A percentile compares a stretch with the other conserved stretches of the same genome.
These are phyloP conservation scores for Apocrypta bakeri DNA, from an alignment of 1,140 invertebrate species.

Conservation along the genomic window DNA sequence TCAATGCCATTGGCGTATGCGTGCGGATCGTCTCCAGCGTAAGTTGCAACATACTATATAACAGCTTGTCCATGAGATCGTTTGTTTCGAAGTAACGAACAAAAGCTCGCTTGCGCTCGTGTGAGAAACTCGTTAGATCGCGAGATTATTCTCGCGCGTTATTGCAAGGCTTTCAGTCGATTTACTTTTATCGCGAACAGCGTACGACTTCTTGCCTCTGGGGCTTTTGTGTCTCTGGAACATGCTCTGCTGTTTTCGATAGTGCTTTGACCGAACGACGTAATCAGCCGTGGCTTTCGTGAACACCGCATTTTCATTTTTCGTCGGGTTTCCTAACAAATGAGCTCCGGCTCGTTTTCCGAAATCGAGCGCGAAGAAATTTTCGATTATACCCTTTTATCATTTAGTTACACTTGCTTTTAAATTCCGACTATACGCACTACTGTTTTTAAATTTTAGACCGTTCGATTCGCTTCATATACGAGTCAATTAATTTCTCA, in stretches of 20 bases:
- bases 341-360: neutral
- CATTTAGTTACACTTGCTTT: too few species aligned
- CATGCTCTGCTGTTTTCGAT: neutral
- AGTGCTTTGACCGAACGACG: neutral
- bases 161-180: neutral
- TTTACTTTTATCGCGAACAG: neutral
- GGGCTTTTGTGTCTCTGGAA: neutral
- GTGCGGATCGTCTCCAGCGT: neutral
- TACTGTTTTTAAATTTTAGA: too few species aligned
- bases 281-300: neutral
- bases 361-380: too few species aligned
- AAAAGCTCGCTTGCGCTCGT: neutral
- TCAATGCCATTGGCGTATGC: neutral
- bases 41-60: neutral
- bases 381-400: too few species aligned
- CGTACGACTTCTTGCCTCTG: neutral
- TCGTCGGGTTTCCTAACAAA: neutral
- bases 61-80: neutral
- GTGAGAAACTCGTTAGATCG: neutral
- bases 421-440: too few species aligned
- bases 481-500: too few species aligned
- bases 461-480: too few species aligned
- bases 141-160: constrained; percentile 8
- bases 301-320: neutral
- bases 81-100: constrained; percentile 25